A percentile compares a stretch with the other conserved stretches of the same genome.
These are phyloP conservation scores for Apotomis turbidana DNA, from an alignment of 2,888 invertebrate species.

Conservation along the genomic window DNA sequence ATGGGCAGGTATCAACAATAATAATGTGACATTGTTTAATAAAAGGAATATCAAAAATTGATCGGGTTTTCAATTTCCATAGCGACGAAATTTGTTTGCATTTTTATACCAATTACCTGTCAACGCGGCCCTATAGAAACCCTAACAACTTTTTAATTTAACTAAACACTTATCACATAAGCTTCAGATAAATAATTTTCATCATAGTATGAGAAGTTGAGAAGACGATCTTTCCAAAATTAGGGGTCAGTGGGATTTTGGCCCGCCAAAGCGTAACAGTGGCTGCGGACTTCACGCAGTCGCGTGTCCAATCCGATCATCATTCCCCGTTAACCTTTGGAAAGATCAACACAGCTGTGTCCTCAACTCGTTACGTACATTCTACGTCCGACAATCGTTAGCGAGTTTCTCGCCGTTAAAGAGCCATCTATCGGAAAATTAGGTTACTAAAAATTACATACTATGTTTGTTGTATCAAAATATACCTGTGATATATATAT, in stretches of 20 bases:
- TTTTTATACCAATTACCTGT: too few relatives aligned
- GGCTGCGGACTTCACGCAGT: conserved; percentile 75
- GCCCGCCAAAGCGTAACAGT: conserved; percentile 79
- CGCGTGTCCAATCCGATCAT: conserved; percentile 75
- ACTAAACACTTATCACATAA: too few relatives aligned
- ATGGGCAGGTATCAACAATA: too few relatives aligned
- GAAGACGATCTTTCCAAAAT: conserved; percentile 62
- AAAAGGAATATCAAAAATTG: too few relatives aligned
- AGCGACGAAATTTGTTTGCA: too few relatives aligned
- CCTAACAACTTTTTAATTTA: too few relatives aligned
- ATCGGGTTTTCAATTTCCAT: too few relatives aligned
- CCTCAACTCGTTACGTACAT: conserved; percentile 4
- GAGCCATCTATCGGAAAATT: conserved; percentile 30
- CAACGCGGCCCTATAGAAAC: too few relatives aligned
- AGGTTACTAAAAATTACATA: conserved; percentile 8
- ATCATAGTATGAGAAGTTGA: conserved; percentile 9
- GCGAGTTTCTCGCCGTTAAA: conserved; percentile 50
- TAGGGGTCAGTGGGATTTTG: conserved; percentile 74
- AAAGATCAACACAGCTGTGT: conserved; percentile 65
- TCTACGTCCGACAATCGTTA: conserved; percentile 54
- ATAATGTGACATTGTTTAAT: too few relatives aligned
- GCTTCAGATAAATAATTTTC: too few relatives aligned
- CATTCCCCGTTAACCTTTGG: conserved; percentile 80
- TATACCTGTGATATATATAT: not conserved
- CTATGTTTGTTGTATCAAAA: not conserved